A percentile compares a stretch with the other conserved stretches of the same genome.
These are phyloP conservation scores for Phrynocephalus vlangalii DNA, from an alignment of 2,797 vertebrate genomes.

Conservation along the genomic window DNA sequence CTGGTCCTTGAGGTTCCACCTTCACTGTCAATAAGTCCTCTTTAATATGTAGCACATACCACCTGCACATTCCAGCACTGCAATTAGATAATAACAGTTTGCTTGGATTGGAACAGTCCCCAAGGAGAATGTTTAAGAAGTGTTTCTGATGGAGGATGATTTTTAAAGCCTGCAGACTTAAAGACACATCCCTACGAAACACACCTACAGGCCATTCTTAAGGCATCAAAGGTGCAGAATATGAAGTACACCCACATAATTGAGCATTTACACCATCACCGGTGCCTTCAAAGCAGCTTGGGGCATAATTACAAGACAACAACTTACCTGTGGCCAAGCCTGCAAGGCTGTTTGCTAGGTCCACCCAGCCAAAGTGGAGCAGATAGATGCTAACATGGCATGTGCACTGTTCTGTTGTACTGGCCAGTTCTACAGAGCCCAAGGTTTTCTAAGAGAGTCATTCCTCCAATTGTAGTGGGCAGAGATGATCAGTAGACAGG, in stretches of 20 bases:
- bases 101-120: neutral
- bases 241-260: neutral
- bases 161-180: neutral
- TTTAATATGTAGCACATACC: neutral
- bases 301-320: neutral
- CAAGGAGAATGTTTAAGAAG: neutral
- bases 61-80: neutral
- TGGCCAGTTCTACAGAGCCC: neutral
- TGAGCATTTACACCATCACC: constrained; percentile 4
- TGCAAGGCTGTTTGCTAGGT: neutral
- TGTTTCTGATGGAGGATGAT: neutral
- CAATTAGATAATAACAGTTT: neutral
- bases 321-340: neutral
- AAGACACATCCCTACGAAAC: neutral
- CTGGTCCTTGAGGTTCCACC: too few species aligned
- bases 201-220: neutral
- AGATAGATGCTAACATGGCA: neutral
- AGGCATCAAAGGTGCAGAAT: neutral
- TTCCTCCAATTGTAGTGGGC: neutral
- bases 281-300: neutral
- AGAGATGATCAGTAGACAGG: neutral
- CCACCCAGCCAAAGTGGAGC: neutral
- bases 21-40: neutral
- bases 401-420: neutral
- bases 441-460: neutral